Evolutionary conservation across 2,797 vertebrate genomes (phyloP).

Genomic region (Alcedo atthis): DNA sequence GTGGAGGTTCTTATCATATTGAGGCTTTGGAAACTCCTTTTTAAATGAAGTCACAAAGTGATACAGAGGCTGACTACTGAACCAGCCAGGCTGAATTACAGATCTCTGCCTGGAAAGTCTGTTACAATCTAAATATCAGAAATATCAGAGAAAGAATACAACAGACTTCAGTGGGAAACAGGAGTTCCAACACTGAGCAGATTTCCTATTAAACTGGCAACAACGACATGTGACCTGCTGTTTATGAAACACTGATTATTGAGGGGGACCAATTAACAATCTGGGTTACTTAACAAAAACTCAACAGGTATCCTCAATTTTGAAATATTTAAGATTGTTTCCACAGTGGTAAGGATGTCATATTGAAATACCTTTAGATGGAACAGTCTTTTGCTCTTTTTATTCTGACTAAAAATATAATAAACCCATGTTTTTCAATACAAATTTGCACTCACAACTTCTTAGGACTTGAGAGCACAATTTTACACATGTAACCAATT

Average conservation of each 20-base stretch:
- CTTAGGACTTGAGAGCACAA: neutral
- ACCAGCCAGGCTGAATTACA: neutral
- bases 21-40: neutral
- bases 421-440: neutral
- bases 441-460: neutral
- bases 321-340: neutral
- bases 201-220: neutral
- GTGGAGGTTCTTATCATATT: neutral
- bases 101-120: neutral
- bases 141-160: neutral
- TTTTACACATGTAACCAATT: neutral
- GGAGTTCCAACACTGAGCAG: neutral
- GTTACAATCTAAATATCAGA: neutral
- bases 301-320: neutral
- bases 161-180: neutral
- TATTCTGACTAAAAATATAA: neutral
- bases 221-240: neutral
- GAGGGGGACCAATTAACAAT: neutral
- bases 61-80: neutral
- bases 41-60: neutral
- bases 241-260: neutral
- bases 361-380: neutral
- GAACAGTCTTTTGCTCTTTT: neutral
- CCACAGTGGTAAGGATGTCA: neutral
- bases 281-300: neutral